A percentile compares a stretch with the other conserved stretches of the same genome.
phyloP scores from a whole-genome alignment of 2,113 vertebrate species.

The Macrotis lagotis region DNA sequence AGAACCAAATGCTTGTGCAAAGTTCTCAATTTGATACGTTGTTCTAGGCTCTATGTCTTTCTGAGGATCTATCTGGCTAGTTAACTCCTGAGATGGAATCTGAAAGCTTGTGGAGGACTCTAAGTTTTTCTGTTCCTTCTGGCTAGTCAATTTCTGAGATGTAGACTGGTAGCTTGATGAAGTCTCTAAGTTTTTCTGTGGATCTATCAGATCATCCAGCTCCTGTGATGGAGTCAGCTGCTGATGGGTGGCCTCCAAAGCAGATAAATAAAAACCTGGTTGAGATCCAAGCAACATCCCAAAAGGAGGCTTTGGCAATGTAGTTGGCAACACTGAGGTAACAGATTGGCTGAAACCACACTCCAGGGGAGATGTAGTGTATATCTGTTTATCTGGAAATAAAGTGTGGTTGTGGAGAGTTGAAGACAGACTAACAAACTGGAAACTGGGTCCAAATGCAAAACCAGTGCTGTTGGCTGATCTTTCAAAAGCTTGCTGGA shows the following conservation, averaged over 20 bases:
- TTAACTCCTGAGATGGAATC: constrained; percentile 93
- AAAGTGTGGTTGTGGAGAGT: constrained; percentile 93
- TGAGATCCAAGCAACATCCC: constrained; percentile 96
- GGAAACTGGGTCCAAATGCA: constrained; percentile 91
- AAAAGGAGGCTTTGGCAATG: constrained; percentile 96
- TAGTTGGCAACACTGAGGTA: constrained; percentile 94
- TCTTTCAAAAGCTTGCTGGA: constrained; percentile 98
- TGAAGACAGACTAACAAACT: constrained; percentile 94
- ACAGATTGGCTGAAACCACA: constrained; percentile 95
- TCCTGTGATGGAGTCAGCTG: constrained; percentile 99
- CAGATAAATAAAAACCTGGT: constrained; percentile 93
- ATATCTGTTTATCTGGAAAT: constrained; percentile 96
- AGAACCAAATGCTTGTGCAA: constrained; percentile 99
- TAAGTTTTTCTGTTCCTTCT: constrained; percentile 93
- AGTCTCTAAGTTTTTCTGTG: constrained; percentile 90
- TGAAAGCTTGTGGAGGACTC: constrained; percentile 91
- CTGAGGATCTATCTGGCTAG: constrained; percentile 91
- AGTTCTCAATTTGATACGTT: constrained; percentile 99
- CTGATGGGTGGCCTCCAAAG: constrained; percentile 95
- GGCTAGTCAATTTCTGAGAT: constrained; percentile 92
- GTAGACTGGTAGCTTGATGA: constrained; percentile 92
- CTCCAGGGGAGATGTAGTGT: constrained; percentile 94
- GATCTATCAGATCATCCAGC: constrained; percentile 97
- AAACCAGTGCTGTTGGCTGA: constrained; percentile 96
- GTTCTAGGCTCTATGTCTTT: constrained; percentile 93